Conservation (phyloP, 1,140 invertebrate genomes). For the Philopotamus ludificatus region DNA sequence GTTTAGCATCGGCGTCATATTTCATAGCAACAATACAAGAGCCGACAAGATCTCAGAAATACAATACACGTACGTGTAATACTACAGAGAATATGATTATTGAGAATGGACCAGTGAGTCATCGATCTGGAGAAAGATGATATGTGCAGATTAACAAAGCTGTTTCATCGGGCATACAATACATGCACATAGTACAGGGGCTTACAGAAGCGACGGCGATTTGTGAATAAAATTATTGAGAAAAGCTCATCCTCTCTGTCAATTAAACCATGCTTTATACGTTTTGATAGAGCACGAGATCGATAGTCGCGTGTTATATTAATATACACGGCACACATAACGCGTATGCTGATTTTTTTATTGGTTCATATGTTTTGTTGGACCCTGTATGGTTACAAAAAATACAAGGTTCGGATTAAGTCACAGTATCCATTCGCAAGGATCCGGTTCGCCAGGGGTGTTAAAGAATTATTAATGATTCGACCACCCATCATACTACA, state of each 20-base stretch:
- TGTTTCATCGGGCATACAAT: not conserved
- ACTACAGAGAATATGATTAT: constrained; percentile 1
- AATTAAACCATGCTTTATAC: no score
- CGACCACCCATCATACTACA: no score
- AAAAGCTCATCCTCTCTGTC: no score
- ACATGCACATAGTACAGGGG: no score
- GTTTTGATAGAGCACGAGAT: no score
- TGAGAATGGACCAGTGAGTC: constrained; percentile 34
- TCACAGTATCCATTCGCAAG: constrained; percentile 11
- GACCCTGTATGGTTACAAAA: no score
- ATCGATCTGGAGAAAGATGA: constrained; percentile 37
- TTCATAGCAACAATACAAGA: constrained; percentile 16
- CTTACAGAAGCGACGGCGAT: no score
- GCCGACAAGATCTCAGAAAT: constrained; percentile 16
- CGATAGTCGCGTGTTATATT: no score
- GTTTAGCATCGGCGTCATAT: not conserved
- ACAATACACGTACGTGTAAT: not conserved
- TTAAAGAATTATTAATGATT: not conserved
- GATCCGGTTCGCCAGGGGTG: not conserved
- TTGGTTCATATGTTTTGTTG: no score
- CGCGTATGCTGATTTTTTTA: no score
- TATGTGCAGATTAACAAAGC: constrained; percentile 31
- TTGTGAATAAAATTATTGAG: no score
- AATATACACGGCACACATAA: no score
- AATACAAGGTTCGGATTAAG: constrained; percentile 1